These are phyloP conservation scores for Bellardia bayeri DNA, from an alignment of 2,888 invertebrate species.

Conservation along the genomic window DNA sequence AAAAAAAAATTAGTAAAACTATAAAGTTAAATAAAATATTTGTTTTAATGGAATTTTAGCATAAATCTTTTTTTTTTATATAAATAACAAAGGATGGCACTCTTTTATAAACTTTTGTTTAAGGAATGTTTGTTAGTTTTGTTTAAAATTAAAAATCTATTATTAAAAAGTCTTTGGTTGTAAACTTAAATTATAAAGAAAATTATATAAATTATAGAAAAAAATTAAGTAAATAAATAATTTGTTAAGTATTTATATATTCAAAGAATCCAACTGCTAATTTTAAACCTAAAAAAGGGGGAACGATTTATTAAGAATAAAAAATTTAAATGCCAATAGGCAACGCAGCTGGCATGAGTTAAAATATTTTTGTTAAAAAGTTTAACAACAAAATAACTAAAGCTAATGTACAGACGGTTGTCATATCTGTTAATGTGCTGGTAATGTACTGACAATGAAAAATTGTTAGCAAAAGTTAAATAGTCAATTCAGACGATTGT, in stretches of 20 bases:
- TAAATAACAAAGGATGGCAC: constrained; percentile 69
- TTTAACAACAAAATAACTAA: too few relatives aligned
- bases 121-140: constrained; percentile 72
- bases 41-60: constrained; percentile 42
- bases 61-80: constrained; percentile 1
- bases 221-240: constrained; percentile 2
- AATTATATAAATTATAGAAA: neutral
- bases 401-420: too few relatives aligned
- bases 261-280: neutral
- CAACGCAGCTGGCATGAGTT: too few relatives aligned
- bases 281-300: too few relatives aligned
- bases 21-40: too few relatives aligned
- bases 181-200: constrained; percentile 30
- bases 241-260: too few relatives aligned
- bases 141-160: constrained; percentile 31
- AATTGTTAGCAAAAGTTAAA: too few relatives aligned
- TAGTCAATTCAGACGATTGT: too few relatives aligned
- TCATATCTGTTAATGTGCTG: too few relatives aligned
- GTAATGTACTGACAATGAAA: too few relatives aligned
- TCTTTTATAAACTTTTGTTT: constrained; percentile 46
- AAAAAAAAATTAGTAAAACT: constrained; percentile 28
- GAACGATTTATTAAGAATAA: neutral
- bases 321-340: too few relatives aligned
- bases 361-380: too few relatives aligned
- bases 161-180: constrained; percentile 45